A percentile compares a stretch with the other conserved stretches of the same genome.
Conservation (phyloP, 53 echinoderm and acorn worm species). For the Zoroaster sp. region DNA sequence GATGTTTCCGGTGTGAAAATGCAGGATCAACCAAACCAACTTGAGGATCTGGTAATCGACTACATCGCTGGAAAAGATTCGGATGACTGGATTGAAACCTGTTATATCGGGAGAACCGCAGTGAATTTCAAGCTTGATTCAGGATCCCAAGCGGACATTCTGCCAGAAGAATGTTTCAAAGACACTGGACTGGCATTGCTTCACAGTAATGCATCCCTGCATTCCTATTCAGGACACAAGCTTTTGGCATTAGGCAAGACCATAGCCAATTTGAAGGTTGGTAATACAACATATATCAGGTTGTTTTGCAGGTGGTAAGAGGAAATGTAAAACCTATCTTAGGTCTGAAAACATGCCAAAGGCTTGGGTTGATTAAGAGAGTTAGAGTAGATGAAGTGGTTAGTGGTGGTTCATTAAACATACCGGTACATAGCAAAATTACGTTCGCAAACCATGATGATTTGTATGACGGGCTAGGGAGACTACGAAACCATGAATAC, state of each 20-base stretch:
- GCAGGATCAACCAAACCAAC: neutral
- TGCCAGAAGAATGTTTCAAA: neutral
- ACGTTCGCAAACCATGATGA: too few relatives aligned
- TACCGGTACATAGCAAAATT: too few relatives aligned
- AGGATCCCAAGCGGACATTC: too few relatives aligned
- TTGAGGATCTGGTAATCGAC: slow-evolving; percentile 1
- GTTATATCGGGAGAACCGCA: too few relatives aligned
- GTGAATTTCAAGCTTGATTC: slow-evolving; percentile 2
- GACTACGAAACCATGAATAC: too few relatives aligned
- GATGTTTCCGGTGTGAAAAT: slow-evolving; percentile 5
- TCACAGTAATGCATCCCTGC: too few relatives aligned
- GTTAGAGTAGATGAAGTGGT: slow-evolving; percentile 5
- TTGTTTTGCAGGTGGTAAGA: slow-evolving; percentile 27
- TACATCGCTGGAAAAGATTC: slow-evolving; percentile 7
- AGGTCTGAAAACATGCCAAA: slow-evolving; percentile 1
- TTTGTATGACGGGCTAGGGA: too few relatives aligned
- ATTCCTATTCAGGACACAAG: too few relatives aligned
- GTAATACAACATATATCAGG: slow-evolving; percentile 12
- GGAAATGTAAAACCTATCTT: slow-evolving; percentile 28
- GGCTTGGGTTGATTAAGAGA: slow-evolving; percentile 11
- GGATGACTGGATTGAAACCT: slow-evolving; percentile 14
- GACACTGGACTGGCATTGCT: slow-evolving; percentile 18
- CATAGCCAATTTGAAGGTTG: too few relatives aligned
- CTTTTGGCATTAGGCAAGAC: too few relatives aligned
- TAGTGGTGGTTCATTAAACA: neutral